phyloP scores from a whole-genome alignment of 2,888 invertebrate genomes.

The Drosophila fungiperda region DNA sequence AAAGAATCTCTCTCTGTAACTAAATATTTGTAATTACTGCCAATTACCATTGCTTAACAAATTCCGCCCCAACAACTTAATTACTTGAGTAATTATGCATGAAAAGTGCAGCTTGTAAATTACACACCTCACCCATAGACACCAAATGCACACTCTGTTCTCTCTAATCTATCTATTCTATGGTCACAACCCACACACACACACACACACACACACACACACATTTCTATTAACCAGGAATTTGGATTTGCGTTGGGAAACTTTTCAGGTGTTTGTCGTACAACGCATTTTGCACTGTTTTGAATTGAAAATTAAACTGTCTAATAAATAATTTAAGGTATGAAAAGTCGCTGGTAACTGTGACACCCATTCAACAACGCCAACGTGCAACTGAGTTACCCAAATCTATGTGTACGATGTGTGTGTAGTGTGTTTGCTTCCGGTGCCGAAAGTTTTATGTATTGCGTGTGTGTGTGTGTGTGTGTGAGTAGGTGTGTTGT shows the following conservation, averaged over 20 bases:
- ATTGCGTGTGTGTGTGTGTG: constrained; percentile 9
- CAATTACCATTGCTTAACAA: constrained; percentile 15
- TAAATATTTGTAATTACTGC: background rate
- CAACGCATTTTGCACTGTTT: constrained; percentile 45
- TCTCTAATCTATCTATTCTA: constrained; percentile 1
- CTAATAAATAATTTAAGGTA: constrained; percentile 57
- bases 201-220: constrained; percentile 3
- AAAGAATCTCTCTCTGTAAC: background rate
- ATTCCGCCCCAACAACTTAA: constrained; percentile 5
- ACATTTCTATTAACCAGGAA: constrained; percentile 17
- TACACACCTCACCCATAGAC: background rate
- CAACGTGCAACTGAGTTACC: constrained; percentile 38
- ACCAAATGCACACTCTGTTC: background rate
- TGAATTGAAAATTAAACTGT: constrained; percentile 62
- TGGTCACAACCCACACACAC: background rate
- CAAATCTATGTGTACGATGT: constrained; percentile 2
- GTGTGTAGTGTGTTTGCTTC: constrained; percentile 14
- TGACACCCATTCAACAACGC: constrained; percentile 44
- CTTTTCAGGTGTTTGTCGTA: constrained; percentile 1
- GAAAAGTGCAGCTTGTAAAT: constrained; percentile 8
- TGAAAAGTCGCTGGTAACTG: constrained; percentile 36
- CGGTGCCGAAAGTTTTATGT: constrained; percentile 17
- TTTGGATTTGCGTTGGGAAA: constrained; percentile 33
- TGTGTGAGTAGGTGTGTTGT: constrained; percentile 10
- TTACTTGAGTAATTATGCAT: constrained; percentile 24